phyloP scores from a whole-genome alignment of 2,113 vertebrate species.

The Odontesthes bonariensis region DNA sequence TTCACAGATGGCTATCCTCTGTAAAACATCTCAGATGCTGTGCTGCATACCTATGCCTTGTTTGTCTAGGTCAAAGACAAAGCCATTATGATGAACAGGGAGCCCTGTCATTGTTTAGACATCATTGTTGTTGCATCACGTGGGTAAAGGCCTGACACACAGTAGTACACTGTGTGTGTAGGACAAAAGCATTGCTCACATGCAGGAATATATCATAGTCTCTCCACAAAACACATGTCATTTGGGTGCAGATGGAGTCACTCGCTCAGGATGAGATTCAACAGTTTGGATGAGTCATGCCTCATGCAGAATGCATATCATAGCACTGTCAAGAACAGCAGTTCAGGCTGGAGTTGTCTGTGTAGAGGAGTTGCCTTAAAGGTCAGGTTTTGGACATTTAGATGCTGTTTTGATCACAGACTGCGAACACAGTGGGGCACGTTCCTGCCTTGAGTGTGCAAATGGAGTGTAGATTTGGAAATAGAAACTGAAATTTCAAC shows the following conservation, averaged over 20 bases:
- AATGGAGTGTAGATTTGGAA: conserved; percentile 3
- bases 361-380: conserved; percentile 19
- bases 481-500: conserved; percentile 3
- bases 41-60: conserved; percentile 16
- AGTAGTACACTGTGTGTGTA: conserved; percentile 43
- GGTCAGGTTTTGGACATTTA: conserved; percentile 47
- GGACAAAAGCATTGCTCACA: conserved; percentile 76
- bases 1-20: conserved; percentile 6
- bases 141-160: conserved; percentile 60
- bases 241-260: conserved; percentile 47
- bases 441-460: conserved; percentile 18
- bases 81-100: conserved; percentile 52
- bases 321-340: conserved; percentile 18
- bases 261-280: conserved; percentile 37
- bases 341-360: conserved; percentile 27
- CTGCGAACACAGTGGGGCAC: neutral
- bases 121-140: conserved; percentile 73
- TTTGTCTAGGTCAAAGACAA: conserved; percentile 60
- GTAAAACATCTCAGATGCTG: conserved; percentile 16
- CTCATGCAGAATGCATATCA: conserved; percentile 27
- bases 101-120: conserved; percentile 75
- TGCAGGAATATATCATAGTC: conserved; percentile 56
- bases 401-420: conserved; percentile 37
- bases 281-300: conserved; percentile 64
- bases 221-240: conserved; percentile 57